A percentile compares a stretch with the other conserved stretches of the same genome.
These are phyloP conservation scores for Drosophila sulfurigaster DNA, from an alignment of 1,140 invertebrate species.

Conservation along the genomic window DNA sequence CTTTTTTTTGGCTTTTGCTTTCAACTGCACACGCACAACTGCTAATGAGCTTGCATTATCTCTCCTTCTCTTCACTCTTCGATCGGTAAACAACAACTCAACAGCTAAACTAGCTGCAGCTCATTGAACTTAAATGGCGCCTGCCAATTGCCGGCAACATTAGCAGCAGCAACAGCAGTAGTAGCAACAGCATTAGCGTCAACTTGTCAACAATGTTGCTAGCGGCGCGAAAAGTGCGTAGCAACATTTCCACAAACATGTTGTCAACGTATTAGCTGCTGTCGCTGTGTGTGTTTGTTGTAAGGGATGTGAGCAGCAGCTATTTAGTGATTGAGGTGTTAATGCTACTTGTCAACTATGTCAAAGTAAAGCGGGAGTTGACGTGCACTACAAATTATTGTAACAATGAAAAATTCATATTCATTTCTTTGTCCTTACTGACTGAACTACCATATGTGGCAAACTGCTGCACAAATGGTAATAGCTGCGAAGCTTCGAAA, in stretches of 20 bases:
- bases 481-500: no score
- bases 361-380: background rate
- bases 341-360: background rate
- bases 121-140: conserved; percentile 62
- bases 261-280: background rate
- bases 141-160: conserved; percentile 8
- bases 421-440: no score
- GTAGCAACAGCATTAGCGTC: conserved; percentile 9
- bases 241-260: background rate
- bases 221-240: conserved; percentile 33
- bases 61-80: background rate
- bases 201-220: conserved; percentile 22
- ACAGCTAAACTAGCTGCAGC: conserved; percentile 39
- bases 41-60: conserved; percentile 34
- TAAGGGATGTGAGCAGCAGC: no score
- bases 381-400: no score
- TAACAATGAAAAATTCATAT: no score
- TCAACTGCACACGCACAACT: conserved; percentile 6
- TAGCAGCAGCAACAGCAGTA: conserved; percentile 24
- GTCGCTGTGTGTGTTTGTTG: background rate
- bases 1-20: background rate
- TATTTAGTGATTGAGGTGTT: background rate
- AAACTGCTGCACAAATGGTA: no score
- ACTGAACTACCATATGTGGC: no score
- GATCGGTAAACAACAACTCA: conserved; percentile 29